These are phyloP conservation scores for Diabrotica balteata DNA, from an alignment of 2,888 invertebrate species.

Conservation along the genomic window DNA sequence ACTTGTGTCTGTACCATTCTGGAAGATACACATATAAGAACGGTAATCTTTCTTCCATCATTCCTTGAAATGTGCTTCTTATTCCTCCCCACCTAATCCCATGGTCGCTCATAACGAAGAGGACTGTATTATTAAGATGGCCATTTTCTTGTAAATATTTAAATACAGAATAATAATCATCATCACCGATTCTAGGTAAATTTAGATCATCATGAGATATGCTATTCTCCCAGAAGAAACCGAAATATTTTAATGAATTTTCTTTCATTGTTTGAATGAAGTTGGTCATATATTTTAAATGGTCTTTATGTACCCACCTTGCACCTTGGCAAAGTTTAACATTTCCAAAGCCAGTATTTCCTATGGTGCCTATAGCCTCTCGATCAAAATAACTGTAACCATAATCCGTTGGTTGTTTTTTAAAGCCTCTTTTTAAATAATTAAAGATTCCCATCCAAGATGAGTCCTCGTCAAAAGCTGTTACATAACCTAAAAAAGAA, in stretches of 20 bases:
- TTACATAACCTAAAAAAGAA: slow-evolving; percentile 68
- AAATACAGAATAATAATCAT: slow-evolving; percentile 68
- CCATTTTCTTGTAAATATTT: slow-evolving; percentile 62
- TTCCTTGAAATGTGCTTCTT: slow-evolving; percentile 82
- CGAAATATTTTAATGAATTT: slow-evolving; percentile 72
- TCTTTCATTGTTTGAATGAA: slow-evolving; percentile 69
- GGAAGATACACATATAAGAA: slow-evolving; percentile 79
- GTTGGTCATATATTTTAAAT: slow-evolving; percentile 74
- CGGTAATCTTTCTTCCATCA: slow-evolving; percentile 87
- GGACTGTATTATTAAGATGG: slow-evolving; percentile 70
- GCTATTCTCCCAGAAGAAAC: slow-evolving; percentile 84
- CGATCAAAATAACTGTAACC: slow-evolving; percentile 79
- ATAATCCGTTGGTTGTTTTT: slow-evolving; percentile 81
- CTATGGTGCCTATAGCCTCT: slow-evolving; percentile 72
- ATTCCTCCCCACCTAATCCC: slow-evolving; percentile 88
- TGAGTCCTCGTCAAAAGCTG: slow-evolving; percentile 84
- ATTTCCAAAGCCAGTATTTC: slow-evolving; percentile 70
- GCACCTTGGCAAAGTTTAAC: slow-evolving; percentile 75
- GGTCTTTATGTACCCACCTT: slow-evolving; percentile 71
- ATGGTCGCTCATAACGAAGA: slow-evolving; percentile 85
- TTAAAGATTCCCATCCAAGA: slow-evolving; percentile 82
- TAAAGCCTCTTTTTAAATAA: slow-evolving; percentile 79
- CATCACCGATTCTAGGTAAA: slow-evolving; percentile 77
- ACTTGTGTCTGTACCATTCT: slow-evolving; percentile 70
- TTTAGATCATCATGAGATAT: slow-evolving; percentile 87